Base-by-base conservation (phyloP, 2,888 invertebrate genomes). In the Drosophila macrospina region DNA sequence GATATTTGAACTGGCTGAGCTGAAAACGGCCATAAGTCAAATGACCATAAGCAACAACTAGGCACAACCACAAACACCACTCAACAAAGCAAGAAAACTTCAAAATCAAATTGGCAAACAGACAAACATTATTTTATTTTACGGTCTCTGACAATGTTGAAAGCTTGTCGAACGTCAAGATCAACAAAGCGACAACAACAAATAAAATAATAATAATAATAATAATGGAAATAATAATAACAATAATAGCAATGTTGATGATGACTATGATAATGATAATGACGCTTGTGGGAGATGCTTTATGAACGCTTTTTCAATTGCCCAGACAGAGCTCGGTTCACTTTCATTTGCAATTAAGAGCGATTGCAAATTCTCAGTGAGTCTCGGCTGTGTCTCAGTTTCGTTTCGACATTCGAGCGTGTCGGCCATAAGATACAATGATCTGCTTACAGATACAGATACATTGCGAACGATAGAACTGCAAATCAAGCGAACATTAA, bases 331-430 rank as follows among this genome's bases (percentile, higher is more conserved):
- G 65, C 66, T 54, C 60, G 15, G 15, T 50, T 45, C 81, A 85
- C 79, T 85, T 83, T 85, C 70, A 71, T 76, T 78, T 70, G 67
- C 79, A 78, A 81, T 87, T 78, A 68, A 78, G 65, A 59, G 69
- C 51, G 13, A 55, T 51, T 45, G 56, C 32, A 24, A 60, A 72
- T 75, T 68, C 74, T 75, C 74, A 50, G 41, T 55, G 5, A 42
- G 41, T 10, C 41, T 42, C 32, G 0, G 1, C 16, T 41, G 42
- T 16, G 48, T 56, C 52, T 67, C 74, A 74, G 74, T 74, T 54
- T 55, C 60, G 26, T 32, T 54, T 56, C 54, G 69, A 78, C 63
- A 56, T 61, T 64, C 74, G 56, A 75, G 74, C 73, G 74, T 72
- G 73, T 62, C 78, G 74, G 73, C 57, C 67, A 48, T 60, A 52